Conservation (phyloP, 2,888 invertebrate genomes). For the Lasiommata megera region DNA sequence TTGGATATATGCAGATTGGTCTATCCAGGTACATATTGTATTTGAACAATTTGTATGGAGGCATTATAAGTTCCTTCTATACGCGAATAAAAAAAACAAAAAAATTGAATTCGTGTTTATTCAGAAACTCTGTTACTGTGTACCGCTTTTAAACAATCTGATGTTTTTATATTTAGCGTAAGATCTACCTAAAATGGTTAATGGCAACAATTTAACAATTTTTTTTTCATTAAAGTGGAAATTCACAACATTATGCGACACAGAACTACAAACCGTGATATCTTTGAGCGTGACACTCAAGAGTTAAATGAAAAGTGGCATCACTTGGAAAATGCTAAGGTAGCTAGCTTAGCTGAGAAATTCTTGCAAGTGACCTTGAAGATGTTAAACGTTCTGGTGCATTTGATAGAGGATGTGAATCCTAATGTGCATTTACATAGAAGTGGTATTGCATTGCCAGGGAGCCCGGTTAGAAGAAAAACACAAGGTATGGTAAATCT, state of each 20-base stretch:
- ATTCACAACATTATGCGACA: conserved; percentile 69
- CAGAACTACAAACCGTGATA: conserved; percentile 58
- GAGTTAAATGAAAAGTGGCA: conserved; percentile 61
- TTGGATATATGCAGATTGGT: conserved; percentile 61
- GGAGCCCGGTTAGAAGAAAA: conserved; percentile 78
- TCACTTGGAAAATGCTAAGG: conserved; percentile 57
- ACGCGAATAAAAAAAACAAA: no score
- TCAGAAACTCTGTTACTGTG: no score
- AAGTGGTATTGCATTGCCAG: conserved; percentile 75
- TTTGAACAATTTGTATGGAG: no score
- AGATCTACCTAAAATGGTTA: no score
- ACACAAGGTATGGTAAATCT: conserved; percentile 54
- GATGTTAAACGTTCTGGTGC: conserved; percentile 87
- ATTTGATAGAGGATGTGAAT: conserved; percentile 86
- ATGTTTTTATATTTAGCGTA: no score
- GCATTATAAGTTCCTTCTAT: no score
- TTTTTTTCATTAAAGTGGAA: conserved; percentile 53
- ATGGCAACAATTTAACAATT: no score
- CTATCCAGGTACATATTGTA: conserved; percentile 57
- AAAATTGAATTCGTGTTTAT: no score
- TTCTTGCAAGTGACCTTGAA: conserved; percentile 85
- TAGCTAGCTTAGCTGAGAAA: conserved; percentile 82
- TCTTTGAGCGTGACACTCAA: conserved; percentile 65
- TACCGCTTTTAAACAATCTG: no score
- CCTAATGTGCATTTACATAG: conserved; percentile 76